These are phyloP conservation scores for Zootoca vivipara DNA, from an alignment of 2,113 vertebrate species.

Conservation along the genomic window DNA sequence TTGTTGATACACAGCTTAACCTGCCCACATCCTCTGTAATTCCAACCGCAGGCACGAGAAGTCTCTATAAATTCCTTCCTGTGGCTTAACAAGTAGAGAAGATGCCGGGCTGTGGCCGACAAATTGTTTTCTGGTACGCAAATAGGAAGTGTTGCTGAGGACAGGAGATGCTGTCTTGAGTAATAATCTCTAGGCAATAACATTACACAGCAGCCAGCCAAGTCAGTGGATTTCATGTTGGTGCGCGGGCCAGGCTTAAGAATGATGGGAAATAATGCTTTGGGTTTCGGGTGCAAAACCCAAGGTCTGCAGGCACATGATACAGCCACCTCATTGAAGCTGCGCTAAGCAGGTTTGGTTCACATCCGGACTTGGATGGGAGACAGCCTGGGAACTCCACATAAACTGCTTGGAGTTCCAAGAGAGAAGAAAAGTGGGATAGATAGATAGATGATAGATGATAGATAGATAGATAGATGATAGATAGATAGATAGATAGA, in stretches of 20 bases:
- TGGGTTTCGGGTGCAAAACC: background rate
- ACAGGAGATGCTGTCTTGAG: background rate
- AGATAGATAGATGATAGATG: no score
- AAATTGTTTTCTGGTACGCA: conserved; percentile 33
- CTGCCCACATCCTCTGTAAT: conserved; percentile 40
- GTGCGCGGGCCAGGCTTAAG: background rate
- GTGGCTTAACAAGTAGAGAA: conserved; percentile 20
- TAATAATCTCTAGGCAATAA: background rate
- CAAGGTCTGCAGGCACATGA: background rate
- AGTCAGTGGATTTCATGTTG: background rate
- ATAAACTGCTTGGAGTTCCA: background rate
- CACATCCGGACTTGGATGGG: background rate
- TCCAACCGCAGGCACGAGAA: conserved; percentile 30
- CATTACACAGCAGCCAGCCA: background rate
- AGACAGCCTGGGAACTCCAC: background rate
- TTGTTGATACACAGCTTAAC: conserved; percentile 37
- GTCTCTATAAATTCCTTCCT: conserved; percentile 46
- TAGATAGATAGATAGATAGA: no score
- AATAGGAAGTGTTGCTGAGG: conserved; percentile 23
- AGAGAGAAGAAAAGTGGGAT: background rate
- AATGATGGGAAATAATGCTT: background rate
- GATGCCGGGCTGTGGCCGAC: conserved; percentile 11
- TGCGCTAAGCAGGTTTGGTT: background rate
- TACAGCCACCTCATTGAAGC: background rate
- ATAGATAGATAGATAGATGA: no score